Base-by-base conservation (phyloP, 2,888 invertebrate genomes). In the Teleiodes luculella region DNA sequence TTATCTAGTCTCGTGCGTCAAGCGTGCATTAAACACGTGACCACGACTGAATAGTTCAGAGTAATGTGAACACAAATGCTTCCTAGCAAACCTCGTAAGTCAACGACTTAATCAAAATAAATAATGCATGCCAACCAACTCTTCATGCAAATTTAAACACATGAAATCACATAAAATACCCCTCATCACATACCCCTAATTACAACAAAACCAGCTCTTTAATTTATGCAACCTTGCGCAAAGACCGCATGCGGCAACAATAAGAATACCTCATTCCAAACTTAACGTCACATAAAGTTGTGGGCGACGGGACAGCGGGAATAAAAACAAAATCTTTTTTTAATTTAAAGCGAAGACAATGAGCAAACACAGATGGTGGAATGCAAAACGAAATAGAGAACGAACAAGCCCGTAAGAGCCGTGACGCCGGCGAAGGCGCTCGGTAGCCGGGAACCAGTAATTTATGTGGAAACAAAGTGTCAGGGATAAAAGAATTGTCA, bases 221-320 rank as follows among this genome's bases (percentile, higher is more conserved):
- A 86, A 85, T 83, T 78, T 85, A 86, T 83, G 79, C 86, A 85
- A 76, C 73, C 76, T 81, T 80, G 80, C 80, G 80, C 79, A 80
- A 84, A 83, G 72, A 70, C 67, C 69, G 71, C 72, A 70, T 70
- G 67, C 63, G 67, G 68, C 70, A 72, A 82, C 81, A 84, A 84
- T 81, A 82, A 84, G 79, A 84, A 86, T 85, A 84, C 83, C 77
- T 84, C 82, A 81, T 83, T 86, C 85, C 80, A 70, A 84, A 83
- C 79, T 83, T 83, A 81, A 86, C 80, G 83, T 87, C 87, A 86
- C 86, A 87, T 87, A 87, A 87, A 88, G 78, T 83, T 76, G 84
- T 84, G 84, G 85, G 83, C 80, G 79, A 84, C 69, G 73, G 76
- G 81, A 86, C 83, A 75, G 72, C 67, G 72, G 67, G 67, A 78